phyloP scores from a whole-genome alignment of 2,113 vertebrate species.

The Entelurus aequoreus region DNA sequence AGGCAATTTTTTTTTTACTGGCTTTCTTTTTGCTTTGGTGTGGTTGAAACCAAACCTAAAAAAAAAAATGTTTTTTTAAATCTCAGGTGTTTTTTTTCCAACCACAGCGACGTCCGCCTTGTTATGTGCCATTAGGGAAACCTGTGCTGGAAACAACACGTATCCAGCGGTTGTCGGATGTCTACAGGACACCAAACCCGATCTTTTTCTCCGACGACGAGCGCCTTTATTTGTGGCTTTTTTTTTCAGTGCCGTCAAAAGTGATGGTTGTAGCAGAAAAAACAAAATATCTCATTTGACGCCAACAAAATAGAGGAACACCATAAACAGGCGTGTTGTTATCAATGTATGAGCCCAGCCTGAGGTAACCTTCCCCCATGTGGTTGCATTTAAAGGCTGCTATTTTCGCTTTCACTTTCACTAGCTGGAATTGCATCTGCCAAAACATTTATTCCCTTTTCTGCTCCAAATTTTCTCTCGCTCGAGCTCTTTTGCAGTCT shows the following conservation, averaged over 20 bases:
- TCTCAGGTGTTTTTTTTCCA: conserved; percentile 30
- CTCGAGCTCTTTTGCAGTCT: background rate
- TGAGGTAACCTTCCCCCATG: conserved; percentile 5
- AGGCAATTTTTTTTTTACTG: conserved; percentile 24
- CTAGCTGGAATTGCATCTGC: background rate
- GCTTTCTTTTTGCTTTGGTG: conserved; percentile 25
- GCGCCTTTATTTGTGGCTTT: conserved; percentile 14
- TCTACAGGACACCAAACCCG: conserved; percentile 22
- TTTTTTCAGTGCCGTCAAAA: conserved; percentile 6
- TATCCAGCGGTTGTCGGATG: conserved; percentile 4
- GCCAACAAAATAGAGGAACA: background rate
- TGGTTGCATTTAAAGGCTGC: conserved; percentile 8
- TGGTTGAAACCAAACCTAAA: conserved; percentile 29
- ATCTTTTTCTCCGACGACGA: conserved; percentile 5
- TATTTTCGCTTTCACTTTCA: conserved; percentile 16
- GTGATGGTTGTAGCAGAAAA: background rate
- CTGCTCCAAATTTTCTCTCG: background rate
- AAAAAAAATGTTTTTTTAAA: background rate
- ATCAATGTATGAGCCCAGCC: conserved; percentile 10
- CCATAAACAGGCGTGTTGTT: conserved; percentile 1
- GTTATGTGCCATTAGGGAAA: conserved; percentile 26
- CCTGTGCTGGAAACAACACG: background rate
- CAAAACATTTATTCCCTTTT: background rate
- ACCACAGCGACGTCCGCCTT: conserved; percentile 42
- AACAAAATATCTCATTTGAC: conserved; percentile 15